Base-by-base conservation (phyloP, 2,888 invertebrate species). In the Teleiodes luculella region DNA sequence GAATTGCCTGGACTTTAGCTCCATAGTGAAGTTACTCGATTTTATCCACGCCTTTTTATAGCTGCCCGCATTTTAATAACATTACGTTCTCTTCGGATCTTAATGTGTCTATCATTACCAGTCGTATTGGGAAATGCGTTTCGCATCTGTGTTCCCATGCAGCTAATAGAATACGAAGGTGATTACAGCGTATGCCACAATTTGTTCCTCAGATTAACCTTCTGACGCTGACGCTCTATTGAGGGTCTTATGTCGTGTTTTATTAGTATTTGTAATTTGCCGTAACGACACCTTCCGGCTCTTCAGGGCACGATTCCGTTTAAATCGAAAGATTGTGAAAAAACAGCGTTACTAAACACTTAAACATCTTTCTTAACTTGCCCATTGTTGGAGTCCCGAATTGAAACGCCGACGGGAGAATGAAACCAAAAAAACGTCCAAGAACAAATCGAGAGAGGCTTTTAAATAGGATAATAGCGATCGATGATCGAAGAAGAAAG, bases 401-500 rank as follows among this genome's bases (percentile, higher is more conserved):
- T 86, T 83, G 86, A 86, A 85, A 83, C 80, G 84, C 78, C 76
- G 81, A 79, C 79, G 75, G 72, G 75, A 80, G 81, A 84, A 83
- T 78, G 80, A 80, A 78, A 69, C 60, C 64, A 70, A 75, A 80
- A 86, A 83, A 83, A 83, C 61, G 64, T 58, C 67, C 68, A 80
- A 86, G 87, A 86, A 87, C 88, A 87, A 88, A 88, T 88, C 86
- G 81, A 86, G 82, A 86, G 80, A 86, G 80, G 83, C 86, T 83
- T 88, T 87, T 86, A 88, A 86, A 86, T 85, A 85, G 86, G 82
- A 88, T 88, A 89, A 89, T 88, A 82, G 88, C 85, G 82, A 87
- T 87, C 86, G 82, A 85, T 86, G 87, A 88, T 86, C 83, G 85
- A 74, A 77, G 80, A 78, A 85, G 84, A 84, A 83, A 87, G 87